Conservation (phyloP, 2,113 vertebrate species). For the Chamaea fasciata region DNA sequence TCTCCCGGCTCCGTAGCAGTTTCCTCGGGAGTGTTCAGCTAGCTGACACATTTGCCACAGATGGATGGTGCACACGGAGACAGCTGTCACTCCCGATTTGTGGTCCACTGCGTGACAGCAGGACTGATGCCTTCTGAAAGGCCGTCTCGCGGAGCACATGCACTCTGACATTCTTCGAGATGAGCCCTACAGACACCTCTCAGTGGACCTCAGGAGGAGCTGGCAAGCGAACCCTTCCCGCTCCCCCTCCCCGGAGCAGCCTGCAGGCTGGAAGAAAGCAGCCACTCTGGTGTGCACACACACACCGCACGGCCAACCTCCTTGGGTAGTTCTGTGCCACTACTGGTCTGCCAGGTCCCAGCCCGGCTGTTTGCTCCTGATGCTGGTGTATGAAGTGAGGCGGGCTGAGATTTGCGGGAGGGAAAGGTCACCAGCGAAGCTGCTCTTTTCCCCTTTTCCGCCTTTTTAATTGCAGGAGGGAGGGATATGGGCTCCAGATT, state of each 20-base stretch:
- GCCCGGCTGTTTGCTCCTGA: slow-evolving; percentile 26
- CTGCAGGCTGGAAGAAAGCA: slow-evolving; percentile 71
- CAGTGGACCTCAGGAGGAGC: slow-evolving; percentile 77
- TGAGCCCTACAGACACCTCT: slow-evolving; percentile 74
- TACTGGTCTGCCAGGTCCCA: background rate
- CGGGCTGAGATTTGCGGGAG: background rate
- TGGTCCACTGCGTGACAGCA: slow-evolving; percentile 75
- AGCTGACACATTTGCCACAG: slow-evolving; percentile 89
- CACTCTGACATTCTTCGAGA: slow-evolving; percentile 81
- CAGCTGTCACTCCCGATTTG: slow-evolving; percentile 86
- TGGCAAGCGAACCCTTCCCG: slow-evolving; percentile 50
- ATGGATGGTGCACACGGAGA: slow-evolving; percentile 84
- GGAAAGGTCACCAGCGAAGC: background rate
- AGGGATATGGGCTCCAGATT: background rate
- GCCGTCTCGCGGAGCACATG: slow-evolving; percentile 75
- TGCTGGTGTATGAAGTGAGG: slow-evolving; percentile 1
- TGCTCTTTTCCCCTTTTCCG: background rate
- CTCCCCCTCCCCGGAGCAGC: slow-evolving; percentile 68
- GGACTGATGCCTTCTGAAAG: slow-evolving; percentile 83
- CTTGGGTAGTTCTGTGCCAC: slow-evolving; percentile 19
- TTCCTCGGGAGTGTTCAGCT: slow-evolving; percentile 71
- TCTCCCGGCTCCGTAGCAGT: slow-evolving; percentile 45
- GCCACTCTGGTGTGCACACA: background rate
- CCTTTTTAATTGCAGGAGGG: slow-evolving; percentile 28
- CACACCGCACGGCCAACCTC: background rate